Base-by-base conservation (phyloP, 2,888 invertebrate species). In the Drosophila seclusa region DNA sequence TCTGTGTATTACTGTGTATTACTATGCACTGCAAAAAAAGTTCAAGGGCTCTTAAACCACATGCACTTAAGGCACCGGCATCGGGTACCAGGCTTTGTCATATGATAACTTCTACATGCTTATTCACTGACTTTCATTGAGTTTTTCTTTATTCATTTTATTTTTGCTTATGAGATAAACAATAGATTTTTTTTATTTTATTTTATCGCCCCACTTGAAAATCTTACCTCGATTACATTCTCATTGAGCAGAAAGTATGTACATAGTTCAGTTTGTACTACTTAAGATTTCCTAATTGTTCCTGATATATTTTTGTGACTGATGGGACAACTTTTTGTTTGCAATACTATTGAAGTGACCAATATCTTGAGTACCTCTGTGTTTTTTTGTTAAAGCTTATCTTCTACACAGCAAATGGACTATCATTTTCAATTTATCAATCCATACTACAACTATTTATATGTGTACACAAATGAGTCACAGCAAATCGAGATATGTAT, bases 321-420 rank as follows among this genome's bases (percentile, higher is more conserved):
- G 16, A 61, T 38, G 21, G n/a, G 40, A 13, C 49, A n/a, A 42
- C 16, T 11, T 50, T 36, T 55, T 76, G 53, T 69, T 80, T 80
- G 52, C 61, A 42, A 40, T 36, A 21, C 63, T 64, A 59, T 76
- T 48, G 32, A 69, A 10, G 24, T 76, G 54, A 40, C 45, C 50
- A 53, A 52, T 65, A 53, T 70, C 21, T 62, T n/a, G 50, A 68
- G 57, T 62, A 45, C n/a, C 57, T 11, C 16, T 38, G 16, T 45
- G 32, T 4, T 60, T 48, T n/a, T 21, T n/a, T 49, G 10, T 27
- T 38, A 29, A 57, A 18, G 38, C 76, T 76, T 80, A 80, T 76
- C 71, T 65, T 1, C 10, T 13, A 31, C 16, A 27, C 11, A n/a
- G 18, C 18, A 21, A 18, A 24, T 24, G 7, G 10, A 8, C 29